These are phyloP conservation scores for Trachurus trachurus DNA, from an alignment of 2,797 vertebrate genomes.

Conservation along the genomic window DNA sequence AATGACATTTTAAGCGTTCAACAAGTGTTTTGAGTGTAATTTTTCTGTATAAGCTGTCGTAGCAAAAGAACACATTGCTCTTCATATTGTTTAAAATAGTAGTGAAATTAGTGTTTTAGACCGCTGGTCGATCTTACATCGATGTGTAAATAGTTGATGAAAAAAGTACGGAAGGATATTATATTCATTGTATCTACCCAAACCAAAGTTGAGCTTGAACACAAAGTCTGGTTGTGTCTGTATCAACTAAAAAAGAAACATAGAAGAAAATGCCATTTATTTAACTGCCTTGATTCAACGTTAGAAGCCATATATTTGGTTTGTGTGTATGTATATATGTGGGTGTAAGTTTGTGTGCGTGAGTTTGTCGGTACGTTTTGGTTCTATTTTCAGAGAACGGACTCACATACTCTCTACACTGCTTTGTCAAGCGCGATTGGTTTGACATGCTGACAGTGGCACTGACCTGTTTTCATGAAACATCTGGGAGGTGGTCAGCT, in stretches of 20 bases:
- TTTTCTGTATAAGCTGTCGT: constrained; percentile 86
- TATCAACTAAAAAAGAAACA: constrained; percentile 87
- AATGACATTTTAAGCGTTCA: constrained; percentile 86
- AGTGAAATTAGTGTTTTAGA: constrained; percentile 87
- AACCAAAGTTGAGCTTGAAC: constrained; percentile 92
- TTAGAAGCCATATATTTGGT: constrained; percentile 91
- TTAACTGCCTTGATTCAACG: constrained; percentile 91
- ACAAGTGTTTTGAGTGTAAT: constrained; percentile 85
- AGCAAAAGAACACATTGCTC: constrained; percentile 87
- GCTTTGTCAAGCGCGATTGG: constrained; percentile 68
- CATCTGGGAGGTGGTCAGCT: constrained; percentile 67
- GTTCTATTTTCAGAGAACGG: constrained; percentile 78
- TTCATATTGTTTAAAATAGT: constrained; percentile 87
- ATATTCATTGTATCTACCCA: constrained; percentile 88
- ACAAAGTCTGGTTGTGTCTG: constrained; percentile 89
- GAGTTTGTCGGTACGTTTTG: constrained; percentile 74
- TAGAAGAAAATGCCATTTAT: constrained; percentile 87
- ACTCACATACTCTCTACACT: constrained; percentile 67
- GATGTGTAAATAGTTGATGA: constrained; percentile 85
- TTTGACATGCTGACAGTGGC: constrained; percentile 69
- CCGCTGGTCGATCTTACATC: constrained; percentile 91
- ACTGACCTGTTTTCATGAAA: constrained; percentile 72
- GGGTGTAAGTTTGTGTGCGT: constrained; percentile 73
- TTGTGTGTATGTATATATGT: constrained; percentile 81
- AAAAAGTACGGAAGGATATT: constrained; percentile 80